phyloP scores from a whole-genome alignment of 2,797 vertebrate species.

The Bufotes viridis region DNA sequence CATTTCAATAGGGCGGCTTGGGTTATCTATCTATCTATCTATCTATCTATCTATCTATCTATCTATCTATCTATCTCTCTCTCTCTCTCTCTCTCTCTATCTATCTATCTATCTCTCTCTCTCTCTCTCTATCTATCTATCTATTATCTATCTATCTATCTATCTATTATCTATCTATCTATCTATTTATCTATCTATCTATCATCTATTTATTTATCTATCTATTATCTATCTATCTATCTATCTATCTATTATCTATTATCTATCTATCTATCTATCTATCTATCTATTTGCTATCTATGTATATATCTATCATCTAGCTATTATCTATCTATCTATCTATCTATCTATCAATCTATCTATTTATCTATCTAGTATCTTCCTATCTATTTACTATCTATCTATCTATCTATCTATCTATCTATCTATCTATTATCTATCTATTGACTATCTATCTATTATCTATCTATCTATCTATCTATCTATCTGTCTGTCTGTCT shows the following conservation, averaged over 20 bases:
- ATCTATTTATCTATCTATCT: not conserved
- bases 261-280: not conserved
- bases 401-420: not conserved
- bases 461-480: not conserved
- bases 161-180: not conserved
- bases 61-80: not conserved
- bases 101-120: not conserved
- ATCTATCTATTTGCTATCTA: not conserved
- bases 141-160: no score
- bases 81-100: not conserved
- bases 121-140: no score
- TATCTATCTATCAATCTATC: no score
- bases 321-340: not conserved
- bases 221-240: not conserved
- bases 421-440: not conserved
- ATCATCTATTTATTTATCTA: not conserved
- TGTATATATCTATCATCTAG: not conserved
- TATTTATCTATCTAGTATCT: not conserved
- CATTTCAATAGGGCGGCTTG: no score
- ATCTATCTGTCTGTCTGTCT: no score
- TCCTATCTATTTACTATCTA: not conserved
- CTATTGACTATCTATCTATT: not conserved
- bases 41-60: not conserved
- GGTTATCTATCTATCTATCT: no score
- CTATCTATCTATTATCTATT: not conserved